Base-by-base conservation (phyloP, 1,140 invertebrate genomes). In the Amphibalanus amphitrite region DNA sequence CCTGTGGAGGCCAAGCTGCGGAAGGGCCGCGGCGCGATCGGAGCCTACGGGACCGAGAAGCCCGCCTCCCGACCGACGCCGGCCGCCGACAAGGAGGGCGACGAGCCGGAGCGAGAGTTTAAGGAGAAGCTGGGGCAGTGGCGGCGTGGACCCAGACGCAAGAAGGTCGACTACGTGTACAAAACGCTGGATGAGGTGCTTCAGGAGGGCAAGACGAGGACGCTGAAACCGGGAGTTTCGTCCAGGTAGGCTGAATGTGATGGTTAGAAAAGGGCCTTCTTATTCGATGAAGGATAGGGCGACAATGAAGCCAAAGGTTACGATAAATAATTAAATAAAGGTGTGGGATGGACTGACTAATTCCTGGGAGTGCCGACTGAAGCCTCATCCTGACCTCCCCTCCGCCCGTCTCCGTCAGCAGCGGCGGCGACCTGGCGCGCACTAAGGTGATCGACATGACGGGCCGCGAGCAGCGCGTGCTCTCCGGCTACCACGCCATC, bases 391-490 rank as follows among this genome's bases (percentile, higher is more conserved):
- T n/a, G n/a, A n/a, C n/a, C n/a, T n/a, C n/a, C n/a, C n/a, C n/a
- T n/a, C n/a, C n/a, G n/a, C n/a, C n/a, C n/a, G n/a, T n/a, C n/a
- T n/a, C n/a, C n/a, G n/a, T 38, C 33, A 38, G 47, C 28, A 67
- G 65, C 23, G 13, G 72, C 65, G 77, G 74, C 69, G 75, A 74
- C 67, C 75, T 75, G 29, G 73, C 86, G 68, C 92, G 90, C 79
- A 92, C 95, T n/a, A 95, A 98, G 78, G 95, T 99, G 10, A 98
- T 99, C 73, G 97, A 99, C 79, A 94, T 98, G 93, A 98, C 95
- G 59, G 96, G 95, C 3, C 92, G 91, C 0, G 92, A 98, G 79
- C 89, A 93, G 77, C 85, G 92, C 76, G 90, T 98, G 40, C 83
- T 99, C 0, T 93, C 92, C 79, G 93, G 95, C 23, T 98, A 97